Evolutionary conservation across 2,888 invertebrate species (phyloP).

Genomic region (Rhingia campestris): DNA sequence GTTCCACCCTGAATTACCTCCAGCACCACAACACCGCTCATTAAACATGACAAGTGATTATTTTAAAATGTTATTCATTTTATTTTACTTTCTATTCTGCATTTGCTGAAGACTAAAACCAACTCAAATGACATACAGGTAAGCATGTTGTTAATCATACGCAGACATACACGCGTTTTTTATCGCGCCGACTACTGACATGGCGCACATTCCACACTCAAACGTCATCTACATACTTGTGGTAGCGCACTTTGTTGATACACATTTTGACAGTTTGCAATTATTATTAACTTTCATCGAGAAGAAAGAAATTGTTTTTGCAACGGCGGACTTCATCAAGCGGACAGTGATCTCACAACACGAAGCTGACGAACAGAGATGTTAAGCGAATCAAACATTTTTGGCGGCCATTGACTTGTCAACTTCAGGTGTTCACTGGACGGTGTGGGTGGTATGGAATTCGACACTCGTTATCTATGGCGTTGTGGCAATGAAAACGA

Average conservation of each 20-base stretch:
- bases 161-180: not conserved
- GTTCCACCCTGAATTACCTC: not conserved
- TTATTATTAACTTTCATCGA: constrained; percentile 28
- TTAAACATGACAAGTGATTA: constrained; percentile 23
- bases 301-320: not conserved
- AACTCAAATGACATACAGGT: constrained; percentile 13
- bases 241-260: not conserved
- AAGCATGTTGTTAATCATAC: constrained; percentile 30
- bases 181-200: constrained; percentile 2
- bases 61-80: constrained; percentile 12
- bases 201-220: not conserved
- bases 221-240: constrained; percentile 6
- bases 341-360: constrained; percentile 44
- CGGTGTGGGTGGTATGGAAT: constrained; percentile 36
- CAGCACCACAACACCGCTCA: not conserved
- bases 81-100: constrained; percentile 26
- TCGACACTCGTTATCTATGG: constrained; percentile 15
- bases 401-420: constrained; percentile 13
- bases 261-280: constrained; percentile 16
- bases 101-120: constrained; percentile 15
- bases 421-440: constrained; percentile 5
- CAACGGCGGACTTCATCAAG: constrained; percentile 17
- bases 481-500: constrained; percentile 6
- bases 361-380: constrained; percentile 35
- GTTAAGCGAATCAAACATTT: constrained; percentile 23